A percentile compares a stretch with the other conserved stretches of the same genome.
Evolutionary conservation across 2,113 vertebrate genomes (phyloP).

Genomic region (Syngnathoides biaculeatus): DNA sequence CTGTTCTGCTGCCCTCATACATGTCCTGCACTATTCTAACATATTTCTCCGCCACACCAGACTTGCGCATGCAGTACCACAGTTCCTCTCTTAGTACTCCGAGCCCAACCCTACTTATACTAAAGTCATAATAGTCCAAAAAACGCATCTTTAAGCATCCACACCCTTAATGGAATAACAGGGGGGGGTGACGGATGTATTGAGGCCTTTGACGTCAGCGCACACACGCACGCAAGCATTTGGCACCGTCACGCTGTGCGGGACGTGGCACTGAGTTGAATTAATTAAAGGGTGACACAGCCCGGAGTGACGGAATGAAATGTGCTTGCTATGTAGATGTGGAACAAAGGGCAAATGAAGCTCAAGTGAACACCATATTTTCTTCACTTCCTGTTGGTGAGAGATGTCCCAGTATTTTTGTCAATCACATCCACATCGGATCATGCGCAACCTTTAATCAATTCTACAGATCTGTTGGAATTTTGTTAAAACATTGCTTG

Average conservation of each 20-base stretch:
- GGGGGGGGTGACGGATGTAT: neutral
- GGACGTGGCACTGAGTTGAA: slow-evolving; percentile 55
- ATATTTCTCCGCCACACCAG: no score
- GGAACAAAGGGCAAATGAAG: neutral
- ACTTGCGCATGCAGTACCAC: no score
- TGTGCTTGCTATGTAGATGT: neutral
- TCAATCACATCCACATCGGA: neutral
- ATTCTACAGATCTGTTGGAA: neutral
- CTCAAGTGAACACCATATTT: neutral
- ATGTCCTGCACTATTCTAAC: no score
- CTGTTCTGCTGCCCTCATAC: no score
- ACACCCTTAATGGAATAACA: neutral
- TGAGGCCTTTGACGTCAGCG: slow-evolving; percentile 15
- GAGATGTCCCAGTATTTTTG: neutral
- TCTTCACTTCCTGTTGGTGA: neutral
- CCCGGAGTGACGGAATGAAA: slow-evolving; percentile 16
- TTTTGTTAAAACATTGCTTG: neutral
- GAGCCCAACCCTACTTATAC: neutral
- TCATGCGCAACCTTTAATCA: neutral
- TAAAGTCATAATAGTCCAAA: neutral
- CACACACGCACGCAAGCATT: slow-evolving; percentile 17
- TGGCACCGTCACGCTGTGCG: slow-evolving; percentile 47
- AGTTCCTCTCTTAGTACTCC: no score
- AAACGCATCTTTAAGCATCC: neutral
- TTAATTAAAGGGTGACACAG: slow-evolving; percentile 68